Conservation (phyloP, 1,140 invertebrate species). For the Hydropsyche tenuis region DNA sequence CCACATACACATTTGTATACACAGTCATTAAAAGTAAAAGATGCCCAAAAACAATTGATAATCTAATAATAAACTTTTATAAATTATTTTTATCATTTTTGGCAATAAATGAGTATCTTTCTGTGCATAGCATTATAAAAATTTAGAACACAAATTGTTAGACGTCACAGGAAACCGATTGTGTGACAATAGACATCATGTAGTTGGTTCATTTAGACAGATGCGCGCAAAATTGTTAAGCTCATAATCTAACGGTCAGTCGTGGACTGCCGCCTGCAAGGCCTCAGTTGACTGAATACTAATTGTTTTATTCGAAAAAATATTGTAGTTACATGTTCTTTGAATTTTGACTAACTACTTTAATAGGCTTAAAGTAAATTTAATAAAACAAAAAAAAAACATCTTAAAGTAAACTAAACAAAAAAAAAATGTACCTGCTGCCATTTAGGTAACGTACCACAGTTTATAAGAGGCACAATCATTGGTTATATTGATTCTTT, state of each 20-base stretch:
- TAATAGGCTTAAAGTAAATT: slow-evolving; percentile 48
- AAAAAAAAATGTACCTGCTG: slow-evolving; percentile 46
- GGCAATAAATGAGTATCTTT: slow-evolving; percentile 51
- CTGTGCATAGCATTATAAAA: slow-evolving; percentile 49
- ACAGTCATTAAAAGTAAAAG: slow-evolving; percentile 49
- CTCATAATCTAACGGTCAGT: slow-evolving; percentile 46
- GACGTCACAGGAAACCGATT: slow-evolving; percentile 20
- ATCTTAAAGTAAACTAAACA: slow-evolving; percentile 47
- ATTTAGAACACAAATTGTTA: slow-evolving; percentile 50
- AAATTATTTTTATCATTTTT: slow-evolving; percentile 49
- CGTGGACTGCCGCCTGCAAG: slow-evolving; percentile 45
- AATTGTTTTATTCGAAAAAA: slow-evolving; percentile 50
- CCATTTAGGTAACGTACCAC: slow-evolving; percentile 51
- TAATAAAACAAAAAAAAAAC: slow-evolving; percentile 49
- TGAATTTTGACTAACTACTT: slow-evolving; percentile 49
- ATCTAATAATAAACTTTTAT: slow-evolving; percentile 43
- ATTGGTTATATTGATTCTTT: slow-evolving; percentile 48
- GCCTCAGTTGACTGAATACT: slow-evolving; percentile 48
- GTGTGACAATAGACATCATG: slow-evolving; percentile 10
- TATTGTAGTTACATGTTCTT: slow-evolving; percentile 46
- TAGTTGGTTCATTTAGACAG: slow-evolving; percentile 30
- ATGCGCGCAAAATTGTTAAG: slow-evolving; percentile 43
- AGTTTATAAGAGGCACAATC: slow-evolving; percentile 50
- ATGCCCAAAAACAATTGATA: slow-evolving; percentile 51
- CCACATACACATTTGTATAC: slow-evolving; percentile 14